Conservation (phyloP, 2,888 invertebrate species). For the Tryphoninae sp. region DNA sequence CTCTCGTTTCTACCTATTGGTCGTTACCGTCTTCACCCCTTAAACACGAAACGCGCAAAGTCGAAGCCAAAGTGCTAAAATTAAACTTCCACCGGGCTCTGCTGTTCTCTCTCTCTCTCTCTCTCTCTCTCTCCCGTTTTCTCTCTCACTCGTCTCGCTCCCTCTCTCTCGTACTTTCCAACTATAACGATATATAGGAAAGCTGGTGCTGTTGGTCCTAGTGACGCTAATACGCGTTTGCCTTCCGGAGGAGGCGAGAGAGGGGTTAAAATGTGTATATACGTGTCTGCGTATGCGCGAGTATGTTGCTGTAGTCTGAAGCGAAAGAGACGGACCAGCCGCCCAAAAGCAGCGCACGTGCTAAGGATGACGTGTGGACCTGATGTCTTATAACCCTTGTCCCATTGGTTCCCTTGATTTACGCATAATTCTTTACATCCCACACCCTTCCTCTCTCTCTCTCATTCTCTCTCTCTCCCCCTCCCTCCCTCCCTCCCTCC, state of each 20-base stretch:
- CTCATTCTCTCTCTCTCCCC: slow-evolving; percentile 18
- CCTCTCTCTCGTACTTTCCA: slow-evolving; percentile 9
- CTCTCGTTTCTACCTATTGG: background rate
- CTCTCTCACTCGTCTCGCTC: slow-evolving; percentile 23
- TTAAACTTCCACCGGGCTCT: slow-evolving; percentile 62
- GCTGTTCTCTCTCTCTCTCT: slow-evolving; percentile 38
- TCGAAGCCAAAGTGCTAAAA: slow-evolving; percentile 61
- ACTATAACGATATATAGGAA: slow-evolving; percentile 3
- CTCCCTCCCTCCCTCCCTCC: background rate
- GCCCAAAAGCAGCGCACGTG: slow-evolving; percentile 80
- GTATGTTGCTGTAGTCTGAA: slow-evolving; percentile 30
- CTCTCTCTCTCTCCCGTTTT: slow-evolving; percentile 18
- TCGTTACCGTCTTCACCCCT: slow-evolving; percentile 43
- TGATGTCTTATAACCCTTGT: slow-evolving; percentile 63
- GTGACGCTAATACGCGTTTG: slow-evolving; percentile 29
- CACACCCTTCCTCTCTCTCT: slow-evolving; percentile 26
- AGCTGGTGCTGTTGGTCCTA: slow-evolving; percentile 31
- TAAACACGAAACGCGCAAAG: slow-evolving; percentile 50
- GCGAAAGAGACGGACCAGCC: slow-evolving; percentile 77
- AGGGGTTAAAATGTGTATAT: slow-evolving; percentile 25
- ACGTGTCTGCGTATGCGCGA: slow-evolving; percentile 24
- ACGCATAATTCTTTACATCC: slow-evolving; percentile 22
- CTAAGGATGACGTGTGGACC: slow-evolving; percentile 78
- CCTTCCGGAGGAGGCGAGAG: slow-evolving; percentile 36
- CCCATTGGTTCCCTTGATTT: slow-evolving; percentile 19